Percentiles rank a stretch among this genome's conserved stretches.
phyloP scores from a whole-genome alignment of 2,797 vertebrate species.

The Halcyon leucocephala region DNA sequence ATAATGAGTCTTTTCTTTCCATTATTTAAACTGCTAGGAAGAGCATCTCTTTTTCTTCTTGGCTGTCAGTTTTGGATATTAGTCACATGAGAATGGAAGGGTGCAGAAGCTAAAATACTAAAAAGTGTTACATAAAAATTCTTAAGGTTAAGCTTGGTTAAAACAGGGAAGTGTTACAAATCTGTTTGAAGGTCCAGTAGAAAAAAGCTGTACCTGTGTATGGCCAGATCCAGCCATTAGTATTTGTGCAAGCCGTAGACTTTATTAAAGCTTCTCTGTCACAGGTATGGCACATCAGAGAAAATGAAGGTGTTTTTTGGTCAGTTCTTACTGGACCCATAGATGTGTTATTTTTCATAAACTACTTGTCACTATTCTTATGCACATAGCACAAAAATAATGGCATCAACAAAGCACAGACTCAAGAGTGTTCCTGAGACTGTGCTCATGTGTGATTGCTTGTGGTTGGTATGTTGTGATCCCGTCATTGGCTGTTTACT shows the following conservation, averaged over 20 bases:
- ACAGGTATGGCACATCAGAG: background rate
- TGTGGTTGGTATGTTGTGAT: background rate
- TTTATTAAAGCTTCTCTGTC: background rate
- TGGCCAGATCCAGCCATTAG: background rate
- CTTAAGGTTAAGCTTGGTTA: background rate
- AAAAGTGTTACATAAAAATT: background rate
- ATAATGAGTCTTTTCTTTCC: slow-evolving; percentile 36
- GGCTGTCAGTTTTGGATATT: background rate
- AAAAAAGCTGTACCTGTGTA: background rate
- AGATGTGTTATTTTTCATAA: background rate
- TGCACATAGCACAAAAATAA: background rate
- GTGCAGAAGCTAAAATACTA: background rate
- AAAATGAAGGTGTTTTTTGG: background rate
- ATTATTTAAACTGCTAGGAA: slow-evolving; percentile 25
- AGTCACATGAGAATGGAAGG: background rate
- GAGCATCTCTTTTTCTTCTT: background rate
- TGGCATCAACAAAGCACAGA: background rate
- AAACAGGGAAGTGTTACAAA: background rate
- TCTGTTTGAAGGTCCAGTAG: background rate
- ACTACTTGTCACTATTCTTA: background rate
- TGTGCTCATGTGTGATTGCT: background rate
- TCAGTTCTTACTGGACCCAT: background rate
- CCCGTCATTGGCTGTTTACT: background rate
- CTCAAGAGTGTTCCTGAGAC: background rate
- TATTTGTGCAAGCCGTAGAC: background rate